A percentile compares a stretch with the other conserved stretches of the same genome.
Conservation (phyloP, 2,113 vertebrate species). For the Cryptotis parvus region DNA sequence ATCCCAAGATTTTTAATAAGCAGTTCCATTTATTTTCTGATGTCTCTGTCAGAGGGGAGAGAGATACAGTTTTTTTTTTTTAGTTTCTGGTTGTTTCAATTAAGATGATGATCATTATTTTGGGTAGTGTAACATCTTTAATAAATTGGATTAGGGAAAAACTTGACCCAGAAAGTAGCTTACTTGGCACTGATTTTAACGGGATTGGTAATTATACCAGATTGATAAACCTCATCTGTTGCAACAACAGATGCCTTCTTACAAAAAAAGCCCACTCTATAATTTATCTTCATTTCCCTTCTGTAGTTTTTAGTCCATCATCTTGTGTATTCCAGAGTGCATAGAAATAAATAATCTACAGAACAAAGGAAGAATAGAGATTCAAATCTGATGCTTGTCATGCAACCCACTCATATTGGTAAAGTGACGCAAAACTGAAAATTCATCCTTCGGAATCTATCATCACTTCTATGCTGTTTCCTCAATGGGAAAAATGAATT, state of each 20-base stretch:
- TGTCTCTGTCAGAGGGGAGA: constrained; percentile 62
- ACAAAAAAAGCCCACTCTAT: not conserved
- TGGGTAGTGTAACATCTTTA: constrained; percentile 75
- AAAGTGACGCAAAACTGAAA: constrained; percentile 64
- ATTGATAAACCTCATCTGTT: constrained; percentile 70
- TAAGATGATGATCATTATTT: constrained; percentile 67
- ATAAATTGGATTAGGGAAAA: constrained; percentile 76
- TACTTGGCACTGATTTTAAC: constrained; percentile 75
- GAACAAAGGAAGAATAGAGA: constrained; percentile 70
- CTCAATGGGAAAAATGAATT: constrained; percentile 78
- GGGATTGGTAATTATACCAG: constrained; percentile 68
- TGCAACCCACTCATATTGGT: constrained; percentile 68
- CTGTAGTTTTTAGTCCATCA: constrained; percentile 23
- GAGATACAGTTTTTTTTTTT: constrained; percentile 59
- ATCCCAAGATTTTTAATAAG: constrained; percentile 77
- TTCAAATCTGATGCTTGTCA: constrained; percentile 71
- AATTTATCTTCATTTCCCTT: constrained; percentile 65
- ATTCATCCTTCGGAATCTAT: constrained; percentile 70
- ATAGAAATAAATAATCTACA: constrained; percentile 62
- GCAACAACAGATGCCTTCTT: constrained; percentile 62
- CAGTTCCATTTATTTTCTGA: constrained; percentile 23
- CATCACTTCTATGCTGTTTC: constrained; percentile 69
- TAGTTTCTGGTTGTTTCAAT: constrained; percentile 74
- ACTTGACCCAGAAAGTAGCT: constrained; percentile 58
- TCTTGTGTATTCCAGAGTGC: constrained; percentile 11